Evolutionary conservation across 2,797 vertebrate species (phyloP).

Genomic region (Threskiornis aethiopicus): DNA sequence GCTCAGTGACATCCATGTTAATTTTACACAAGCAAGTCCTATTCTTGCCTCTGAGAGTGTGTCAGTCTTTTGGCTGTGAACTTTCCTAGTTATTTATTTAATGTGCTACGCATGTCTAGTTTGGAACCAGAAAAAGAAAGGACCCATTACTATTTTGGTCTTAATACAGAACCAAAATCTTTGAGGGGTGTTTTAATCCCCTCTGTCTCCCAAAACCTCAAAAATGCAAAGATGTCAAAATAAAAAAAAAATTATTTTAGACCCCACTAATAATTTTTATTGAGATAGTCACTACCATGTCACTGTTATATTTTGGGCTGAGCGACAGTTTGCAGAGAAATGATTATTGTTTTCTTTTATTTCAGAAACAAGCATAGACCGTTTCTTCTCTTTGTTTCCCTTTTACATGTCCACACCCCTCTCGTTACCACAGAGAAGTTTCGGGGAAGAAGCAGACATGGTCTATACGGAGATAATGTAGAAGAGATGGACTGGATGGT

Average conservation of each 20-base stretch:
- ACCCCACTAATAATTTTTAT: neutral
- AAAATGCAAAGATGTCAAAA: neutral
- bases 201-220: neutral
- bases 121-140: neutral
- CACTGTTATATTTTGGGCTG: neutral
- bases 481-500: conserved; percentile 88
- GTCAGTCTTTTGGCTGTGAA: neutral
- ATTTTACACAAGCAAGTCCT: neutral
- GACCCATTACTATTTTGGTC: neutral
- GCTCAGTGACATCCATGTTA: neutral
- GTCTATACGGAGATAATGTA: conserved; percentile 88
- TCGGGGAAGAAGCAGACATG: conserved; percentile 83
- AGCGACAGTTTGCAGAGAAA: neutral
- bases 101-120: neutral
- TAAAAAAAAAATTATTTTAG: neutral
- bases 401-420: conserved; percentile 84
- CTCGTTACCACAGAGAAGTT: conserved; percentile 75
- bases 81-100: neutral
- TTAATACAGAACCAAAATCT: neutral
- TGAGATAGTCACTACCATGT: neutral
- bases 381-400: conserved; percentile 79
- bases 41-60: neutral
- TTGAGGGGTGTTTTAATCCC: neutral
- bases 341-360: neutral
- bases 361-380: conserved; percentile 78